phyloP scores from a whole-genome alignment of 2,113 vertebrate species.

The Hemicordylus capensis region DNA sequence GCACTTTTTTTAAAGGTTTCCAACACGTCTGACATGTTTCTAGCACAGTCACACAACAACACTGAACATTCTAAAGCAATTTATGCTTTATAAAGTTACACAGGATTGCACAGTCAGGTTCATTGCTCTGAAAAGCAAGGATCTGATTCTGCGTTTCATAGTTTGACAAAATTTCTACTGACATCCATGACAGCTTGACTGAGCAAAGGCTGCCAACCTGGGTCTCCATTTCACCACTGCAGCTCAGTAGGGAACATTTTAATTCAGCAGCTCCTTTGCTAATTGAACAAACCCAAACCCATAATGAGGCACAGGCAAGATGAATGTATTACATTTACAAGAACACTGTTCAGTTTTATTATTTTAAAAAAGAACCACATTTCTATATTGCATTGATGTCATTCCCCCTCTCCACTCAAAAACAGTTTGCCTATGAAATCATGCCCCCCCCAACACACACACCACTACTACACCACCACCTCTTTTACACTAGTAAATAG shows the following conservation, averaged over 20 bases:
- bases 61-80: slow-evolving; percentile 45
- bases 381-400: not conserved
- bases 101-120: not conserved
- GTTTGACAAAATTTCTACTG: slow-evolving; percentile 47
- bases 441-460: not conserved
- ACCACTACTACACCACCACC: too few relatives aligned
- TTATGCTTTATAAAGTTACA: not conserved
- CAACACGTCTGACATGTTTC: slow-evolving; percentile 16
- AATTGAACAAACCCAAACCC: slow-evolving; percentile 8
- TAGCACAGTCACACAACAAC: slow-evolving; percentile 21
- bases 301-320: not conserved
- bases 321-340: slow-evolving; percentile 1
- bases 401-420: not conserved
- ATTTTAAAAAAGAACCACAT: not conserved
- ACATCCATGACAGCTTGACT: slow-evolving; percentile 29
- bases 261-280: slow-evolving; percentile 9
- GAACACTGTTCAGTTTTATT: slow-evolving; percentile 3
- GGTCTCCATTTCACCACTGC: slow-evolving; percentile 20
- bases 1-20: not conserved
- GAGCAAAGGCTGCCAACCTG: slow-evolving; percentile 1
- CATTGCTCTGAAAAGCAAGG: not conserved
- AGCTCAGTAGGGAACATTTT: slow-evolving; percentile 23
- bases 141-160: not conserved
- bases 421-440: not conserved
- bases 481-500: slow-evolving; percentile 23